Conservation (phyloP, 1,140 invertebrate species). For the Mya arenaria region DNA sequence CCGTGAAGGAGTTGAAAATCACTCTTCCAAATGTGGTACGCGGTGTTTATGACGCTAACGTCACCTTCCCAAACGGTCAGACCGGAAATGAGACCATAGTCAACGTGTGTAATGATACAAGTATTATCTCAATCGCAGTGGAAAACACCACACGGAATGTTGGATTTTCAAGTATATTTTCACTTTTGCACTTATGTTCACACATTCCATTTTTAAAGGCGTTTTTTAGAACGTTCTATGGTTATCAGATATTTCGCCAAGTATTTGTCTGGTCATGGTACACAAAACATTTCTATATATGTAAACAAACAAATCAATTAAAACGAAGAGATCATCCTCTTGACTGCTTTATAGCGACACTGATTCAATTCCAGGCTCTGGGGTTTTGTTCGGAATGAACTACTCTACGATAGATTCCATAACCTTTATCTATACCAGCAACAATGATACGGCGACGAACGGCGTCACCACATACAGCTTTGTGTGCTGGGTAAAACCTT, state of each 20-base stretch:
- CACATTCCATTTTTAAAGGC: neutral
- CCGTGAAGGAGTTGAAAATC: neutral
- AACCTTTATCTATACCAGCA: conserved; percentile 33
- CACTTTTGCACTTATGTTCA: neutral
- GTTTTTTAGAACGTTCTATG: neutral
- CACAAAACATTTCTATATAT: neutral
- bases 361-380: conserved; percentile 12
- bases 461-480: conserved; percentile 1
- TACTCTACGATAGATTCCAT: neutral
- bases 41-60: neutral
- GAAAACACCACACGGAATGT: conserved; percentile 2
- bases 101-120: conserved; percentile 6
- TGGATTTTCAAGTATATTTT: conserved; percentile 19
- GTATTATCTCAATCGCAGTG: neutral
- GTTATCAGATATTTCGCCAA: neutral
- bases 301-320: neutral
- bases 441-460: conserved; percentile 19
- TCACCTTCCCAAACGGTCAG: neutral
- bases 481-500: conserved; percentile 14
- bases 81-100: conserved; percentile 7
- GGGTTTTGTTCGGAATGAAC: conserved; percentile 14
- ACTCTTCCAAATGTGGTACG: conserved; percentile 9
- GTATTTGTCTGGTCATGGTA: no score
- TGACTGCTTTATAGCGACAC: neutral
- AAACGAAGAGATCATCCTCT: neutral